Percentiles rank a stretch among this genome's conserved stretches.
phyloP scores from a whole-genome alignment of 2,888 invertebrate species.

The Cephonodes hylas region DNA sequence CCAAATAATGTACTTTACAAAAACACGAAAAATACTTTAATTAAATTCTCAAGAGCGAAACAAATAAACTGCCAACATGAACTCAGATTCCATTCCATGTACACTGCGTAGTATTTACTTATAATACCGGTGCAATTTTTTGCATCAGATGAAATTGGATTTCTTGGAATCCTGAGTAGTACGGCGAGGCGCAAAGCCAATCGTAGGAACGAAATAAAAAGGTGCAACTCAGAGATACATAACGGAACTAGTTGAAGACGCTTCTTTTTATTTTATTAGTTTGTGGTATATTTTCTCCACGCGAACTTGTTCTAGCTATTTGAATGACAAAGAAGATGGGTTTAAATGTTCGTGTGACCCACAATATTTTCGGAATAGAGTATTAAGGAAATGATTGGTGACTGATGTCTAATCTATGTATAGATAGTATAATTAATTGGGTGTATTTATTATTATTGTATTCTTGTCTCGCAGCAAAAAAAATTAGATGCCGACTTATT shows the following conservation, averaged over 20 bases:
- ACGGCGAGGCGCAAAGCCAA: background rate
- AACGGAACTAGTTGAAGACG: background rate
- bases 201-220: background rate
- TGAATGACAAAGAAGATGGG: no score
- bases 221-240: background rate
- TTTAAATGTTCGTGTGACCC: no score
- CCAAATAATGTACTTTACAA: background rate
- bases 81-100: background rate
- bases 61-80: background rate
- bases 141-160: background rate
- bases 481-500: no score
- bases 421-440: no score
- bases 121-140: background rate
- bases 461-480: no score
- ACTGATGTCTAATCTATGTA: no score
- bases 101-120: background rate
- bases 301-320: no score
- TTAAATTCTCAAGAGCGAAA: background rate
- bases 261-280: background rate
- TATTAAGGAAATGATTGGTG: no score
- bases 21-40: background rate
- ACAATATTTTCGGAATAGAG: no score
- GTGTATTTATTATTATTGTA: no score
- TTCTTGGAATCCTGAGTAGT: slow-evolving; percentile 2
- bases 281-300: no score